A percentile compares a stretch with the other conserved stretches of the same genome.
These are phyloP conservation scores for Meteorus colon DNA, from an alignment of 2,888 invertebrate species.

Conservation along the genomic window DNA sequence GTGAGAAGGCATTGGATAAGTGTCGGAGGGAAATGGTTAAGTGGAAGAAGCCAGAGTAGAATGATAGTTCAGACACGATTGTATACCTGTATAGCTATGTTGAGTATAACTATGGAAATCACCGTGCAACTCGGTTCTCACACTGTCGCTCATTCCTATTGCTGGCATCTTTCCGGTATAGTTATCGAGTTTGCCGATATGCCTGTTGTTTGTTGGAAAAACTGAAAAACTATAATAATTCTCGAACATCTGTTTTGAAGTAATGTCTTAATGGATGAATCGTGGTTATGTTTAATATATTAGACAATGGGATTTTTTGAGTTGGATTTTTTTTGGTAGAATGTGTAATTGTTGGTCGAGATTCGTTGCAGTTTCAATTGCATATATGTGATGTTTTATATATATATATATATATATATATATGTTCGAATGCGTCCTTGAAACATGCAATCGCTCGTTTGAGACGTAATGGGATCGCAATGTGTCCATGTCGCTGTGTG, in stretches of 20 bases:
- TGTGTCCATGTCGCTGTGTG: constrained; percentile 33
- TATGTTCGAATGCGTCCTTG: background rate
- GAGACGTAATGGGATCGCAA: constrained; percentile 56
- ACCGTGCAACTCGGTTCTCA: constrained; percentile 65
- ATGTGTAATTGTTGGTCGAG: background rate
- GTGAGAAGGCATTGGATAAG: constrained; percentile 10
- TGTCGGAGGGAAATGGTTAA: constrained; percentile 7
- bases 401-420: background rate
- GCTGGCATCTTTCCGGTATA: constrained; percentile 46
- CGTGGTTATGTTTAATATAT: background rate
- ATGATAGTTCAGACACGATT: constrained; percentile 22
- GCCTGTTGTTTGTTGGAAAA: background rate
- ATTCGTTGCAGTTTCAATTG: background rate
- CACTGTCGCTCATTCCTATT: constrained; percentile 59
- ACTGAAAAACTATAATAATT: background rate
- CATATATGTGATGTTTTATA: background rate
- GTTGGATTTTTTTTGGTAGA: background rate
- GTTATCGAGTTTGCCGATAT: background rate
- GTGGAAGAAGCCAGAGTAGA: constrained; percentile 18
- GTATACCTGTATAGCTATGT: background rate
- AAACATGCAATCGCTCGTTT: constrained; percentile 27
- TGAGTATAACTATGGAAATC: constrained; percentile 68
- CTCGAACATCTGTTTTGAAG: background rate
- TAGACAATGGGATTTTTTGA: background rate
- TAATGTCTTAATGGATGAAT: background rate